Evolutionary conservation across 2,113 vertebrate genomes (phyloP).

Genomic region (Laticauda colubrina): DNA sequence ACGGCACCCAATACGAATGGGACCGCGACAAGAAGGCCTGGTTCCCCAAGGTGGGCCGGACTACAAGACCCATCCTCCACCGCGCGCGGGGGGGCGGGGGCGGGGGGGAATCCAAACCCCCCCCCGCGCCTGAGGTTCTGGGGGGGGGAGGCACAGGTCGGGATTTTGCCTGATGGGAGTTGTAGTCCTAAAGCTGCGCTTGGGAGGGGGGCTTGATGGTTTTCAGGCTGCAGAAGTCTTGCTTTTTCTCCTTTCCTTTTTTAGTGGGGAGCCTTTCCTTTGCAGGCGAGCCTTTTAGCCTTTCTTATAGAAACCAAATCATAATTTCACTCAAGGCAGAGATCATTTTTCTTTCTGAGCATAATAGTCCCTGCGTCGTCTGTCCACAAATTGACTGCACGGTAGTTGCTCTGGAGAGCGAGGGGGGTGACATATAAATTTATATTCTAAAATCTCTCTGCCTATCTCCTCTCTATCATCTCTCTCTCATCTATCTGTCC

Average conservation of each 20-base stretch:
- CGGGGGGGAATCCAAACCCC: background rate
- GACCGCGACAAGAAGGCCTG: constrained; percentile 91
- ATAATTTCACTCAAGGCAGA: background rate
- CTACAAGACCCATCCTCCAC: background rate
- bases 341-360: background rate
- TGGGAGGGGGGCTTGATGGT: background rate
- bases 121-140: no score
- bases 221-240: background rate
- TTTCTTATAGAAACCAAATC: background rate
- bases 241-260: background rate
- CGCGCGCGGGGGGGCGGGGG: no score
- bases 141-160: no score
- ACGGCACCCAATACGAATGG: constrained; percentile 91
- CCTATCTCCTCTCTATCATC: no score
- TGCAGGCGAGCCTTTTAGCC: background rate
- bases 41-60: constrained; percentile 87
- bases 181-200: background rate
- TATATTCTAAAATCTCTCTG: background rate
- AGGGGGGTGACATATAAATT: background rate
- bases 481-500: no score
- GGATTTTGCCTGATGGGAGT: background rate
- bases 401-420: background rate
- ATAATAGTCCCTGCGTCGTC: background rate
- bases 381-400: background rate
- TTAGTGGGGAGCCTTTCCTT: background rate